Base-by-base conservation (phyloP, 2,888 invertebrate genomes). In the Acronicta alni region DNA sequence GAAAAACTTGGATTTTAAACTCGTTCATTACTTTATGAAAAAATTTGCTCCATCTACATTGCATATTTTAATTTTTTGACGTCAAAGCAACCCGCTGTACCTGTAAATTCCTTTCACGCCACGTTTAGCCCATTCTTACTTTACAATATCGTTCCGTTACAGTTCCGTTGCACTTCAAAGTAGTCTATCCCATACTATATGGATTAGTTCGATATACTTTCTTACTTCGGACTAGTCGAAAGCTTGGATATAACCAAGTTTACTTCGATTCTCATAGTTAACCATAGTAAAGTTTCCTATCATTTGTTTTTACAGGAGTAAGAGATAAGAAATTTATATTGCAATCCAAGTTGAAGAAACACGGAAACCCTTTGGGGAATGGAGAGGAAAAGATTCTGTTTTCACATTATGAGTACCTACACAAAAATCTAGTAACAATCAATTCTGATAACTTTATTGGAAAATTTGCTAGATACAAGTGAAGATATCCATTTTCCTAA, bases 221-320 rank as follows among this genome's bases (percentile, higher is more conserved):
- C n/a, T n/a, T n/a, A n/a, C n/a, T n/a, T n/a, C 16, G 30, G 35
- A 64, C 32, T 42, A 26, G 14, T 52, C 35, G 14, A 55, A 37
- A 49, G 15, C 30, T 16, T 14, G 14, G 15, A 32, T 42, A 32
- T 32, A 44, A 23, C 44, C 32, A 38, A 60, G 46, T 54, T 54
- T 48, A 35, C 30, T 23, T 42, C 9, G 15, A 48, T 32, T 56
- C 35, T 48, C 32, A 44, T n/a, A 16, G 8, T 18, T 69, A 1
- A 23, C 15, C 6, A 37, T 35, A 37, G 17, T 23, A 54, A 55
- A 55, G 43, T 47, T 41, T 1, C 9, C 1, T 3, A 37, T 67
- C 37, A 38, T 69, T 66, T 66, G 55, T 66, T 55, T 51, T 55
- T 43, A 41, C 38, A 41, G 41, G 26, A 2, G n/a, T 4, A 9